Evolutionary conservation across 2,113 vertebrate species (phyloP).

Genomic region (Percina caprodes): DNA sequence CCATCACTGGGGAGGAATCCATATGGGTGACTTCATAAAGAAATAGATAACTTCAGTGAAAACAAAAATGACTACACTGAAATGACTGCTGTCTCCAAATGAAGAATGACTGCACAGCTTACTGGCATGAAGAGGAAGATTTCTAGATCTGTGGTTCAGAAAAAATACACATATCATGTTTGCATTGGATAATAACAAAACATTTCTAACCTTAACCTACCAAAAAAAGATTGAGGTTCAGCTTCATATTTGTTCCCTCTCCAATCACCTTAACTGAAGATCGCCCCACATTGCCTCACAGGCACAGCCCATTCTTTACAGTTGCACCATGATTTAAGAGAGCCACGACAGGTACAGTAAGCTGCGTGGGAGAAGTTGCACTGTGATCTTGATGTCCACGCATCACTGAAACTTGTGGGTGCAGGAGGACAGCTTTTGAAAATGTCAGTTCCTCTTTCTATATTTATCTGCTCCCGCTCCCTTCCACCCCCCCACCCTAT

Average conservation of each 20-base stretch:
- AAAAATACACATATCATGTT: neutral
- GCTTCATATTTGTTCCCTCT: neutral
- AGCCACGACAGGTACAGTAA: slow-evolving; percentile 38
- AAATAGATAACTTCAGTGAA: slow-evolving; percentile 24
- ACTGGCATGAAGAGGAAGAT: neutral
- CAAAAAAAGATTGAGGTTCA: neutral
- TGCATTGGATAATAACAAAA: neutral
- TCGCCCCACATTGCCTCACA: slow-evolving; percentile 14
- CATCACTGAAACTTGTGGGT: slow-evolving; percentile 74
- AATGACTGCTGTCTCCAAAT: neutral
- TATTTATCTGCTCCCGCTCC: slow-evolving; percentile 63
- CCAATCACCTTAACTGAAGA: slow-evolving; percentile 2
- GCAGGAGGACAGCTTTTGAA: slow-evolving; percentile 76
- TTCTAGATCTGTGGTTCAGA: neutral
- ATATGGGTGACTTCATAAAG: slow-evolving; percentile 38
- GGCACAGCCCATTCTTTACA: slow-evolving; percentile 4
- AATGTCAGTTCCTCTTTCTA: slow-evolving; percentile 84
- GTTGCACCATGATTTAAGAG: slow-evolving; percentile 26
- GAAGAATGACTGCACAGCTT: neutral
- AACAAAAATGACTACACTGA: slow-evolving; percentile 25
- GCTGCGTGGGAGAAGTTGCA: slow-evolving; percentile 67
- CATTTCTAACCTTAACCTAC: neutral
- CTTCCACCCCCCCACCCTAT: neutral
- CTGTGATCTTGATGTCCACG: slow-evolving; percentile 72
- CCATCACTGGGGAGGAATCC: slow-evolving; percentile 45